These are phyloP conservation scores for Allolobophora icterica DNA, from an alignment of 2,888 invertebrate species.

Conservation along the genomic window DNA sequence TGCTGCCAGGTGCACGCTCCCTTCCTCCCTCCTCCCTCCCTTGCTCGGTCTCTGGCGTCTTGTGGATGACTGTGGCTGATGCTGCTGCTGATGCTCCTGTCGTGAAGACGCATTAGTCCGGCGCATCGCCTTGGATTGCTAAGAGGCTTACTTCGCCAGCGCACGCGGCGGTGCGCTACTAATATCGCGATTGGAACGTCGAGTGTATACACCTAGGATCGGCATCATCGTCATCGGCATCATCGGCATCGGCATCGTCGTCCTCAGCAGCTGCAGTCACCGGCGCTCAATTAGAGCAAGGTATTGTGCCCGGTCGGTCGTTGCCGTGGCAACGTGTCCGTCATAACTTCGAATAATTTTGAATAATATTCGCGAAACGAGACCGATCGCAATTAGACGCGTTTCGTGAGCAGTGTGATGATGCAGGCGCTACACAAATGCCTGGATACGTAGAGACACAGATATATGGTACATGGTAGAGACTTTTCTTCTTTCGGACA, in stretches of 20 bases:
- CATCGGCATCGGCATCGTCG: not conserved
- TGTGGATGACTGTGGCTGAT: not conserved
- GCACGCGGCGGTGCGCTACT: not conserved
- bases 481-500: not conserved
- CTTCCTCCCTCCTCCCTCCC: not conserved
- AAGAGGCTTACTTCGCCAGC: not conserved
- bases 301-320: not conserved
- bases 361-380: not conserved
- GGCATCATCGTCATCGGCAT: not conserved
- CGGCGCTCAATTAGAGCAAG: not conserved
- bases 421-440: not conserved
- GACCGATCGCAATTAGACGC: not conserved
- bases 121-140: not conserved
- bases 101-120: not conserved
- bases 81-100: not conserved
- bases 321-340: not conserved
- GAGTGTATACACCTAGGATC: conserved; percentile 8
- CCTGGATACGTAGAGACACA: not conserved
- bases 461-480: not conserved
- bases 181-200: conserved; percentile 12
- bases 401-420: not conserved
- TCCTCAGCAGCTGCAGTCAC: not conserved
- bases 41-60: not conserved
- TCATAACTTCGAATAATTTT: conserved; percentile 17
- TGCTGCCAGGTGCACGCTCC: not conserved